Conservation (phyloP, 2,113 vertebrate species). For the Martes martes region DNA sequence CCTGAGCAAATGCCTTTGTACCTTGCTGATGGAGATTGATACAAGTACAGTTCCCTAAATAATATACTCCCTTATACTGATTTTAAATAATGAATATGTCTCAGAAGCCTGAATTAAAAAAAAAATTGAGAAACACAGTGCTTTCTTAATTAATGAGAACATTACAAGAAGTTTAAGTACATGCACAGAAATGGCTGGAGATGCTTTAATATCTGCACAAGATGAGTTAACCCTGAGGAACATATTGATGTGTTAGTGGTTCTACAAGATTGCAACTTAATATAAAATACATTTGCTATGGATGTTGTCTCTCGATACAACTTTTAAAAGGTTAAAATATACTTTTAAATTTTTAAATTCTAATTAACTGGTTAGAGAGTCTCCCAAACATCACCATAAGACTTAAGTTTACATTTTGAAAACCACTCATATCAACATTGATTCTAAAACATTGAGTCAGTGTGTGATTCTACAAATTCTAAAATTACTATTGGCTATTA, state of each 20-base stretch:
- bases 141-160: not conserved
- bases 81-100: not conserved
- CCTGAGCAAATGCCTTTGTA: not conserved
- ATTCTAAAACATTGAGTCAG: not conserved
- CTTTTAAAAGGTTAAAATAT: not conserved
- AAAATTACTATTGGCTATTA: not conserved
- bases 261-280: not conserved
- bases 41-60: not conserved
- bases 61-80: not conserved
- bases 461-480: not conserved
- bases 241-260: not conserved
- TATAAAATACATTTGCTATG: not conserved
- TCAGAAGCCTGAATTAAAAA: not conserved
- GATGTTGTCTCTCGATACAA: not conserved
- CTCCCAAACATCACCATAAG: not conserved
- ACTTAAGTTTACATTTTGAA: not conserved
- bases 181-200: not conserved
- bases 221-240: not conserved
- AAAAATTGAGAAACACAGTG: not conserved
- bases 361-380: not conserved
- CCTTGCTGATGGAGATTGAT: not conserved
- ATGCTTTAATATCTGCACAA: not conserved
- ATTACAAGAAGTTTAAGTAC: not conserved
- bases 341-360: not conserved
- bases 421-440: not conserved